Conservation (phyloP, 2,113 vertebrate genomes). For the Corythornis vintsioides region DNA sequence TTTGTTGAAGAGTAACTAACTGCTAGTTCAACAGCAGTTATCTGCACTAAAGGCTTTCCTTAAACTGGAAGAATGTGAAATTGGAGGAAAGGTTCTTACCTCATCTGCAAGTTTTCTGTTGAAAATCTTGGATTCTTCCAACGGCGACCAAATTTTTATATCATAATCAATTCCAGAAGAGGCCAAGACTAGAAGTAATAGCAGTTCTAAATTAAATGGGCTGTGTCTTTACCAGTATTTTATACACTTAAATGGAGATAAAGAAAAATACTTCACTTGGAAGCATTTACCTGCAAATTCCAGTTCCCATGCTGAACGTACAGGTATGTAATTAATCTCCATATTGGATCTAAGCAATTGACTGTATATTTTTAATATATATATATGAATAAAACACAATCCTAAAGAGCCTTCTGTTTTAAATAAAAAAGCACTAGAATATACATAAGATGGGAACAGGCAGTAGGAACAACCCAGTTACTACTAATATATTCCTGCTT, state of each 20-base stretch:
- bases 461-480: not conserved
- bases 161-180: slow-evolving; percentile 99
- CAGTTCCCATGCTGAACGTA: not conserved
- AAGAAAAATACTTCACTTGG: not conserved
- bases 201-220: not conserved
- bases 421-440: not conserved
- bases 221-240: not conserved
- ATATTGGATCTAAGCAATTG: not conserved
- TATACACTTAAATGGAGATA: not conserved
- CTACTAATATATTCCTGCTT: not conserved
- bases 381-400: not conserved
- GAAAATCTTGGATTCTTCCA: slow-evolving; percentile 91
- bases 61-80: not conserved
- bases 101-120: slow-evolving; percentile 95
- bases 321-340: not conserved
- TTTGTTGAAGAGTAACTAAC: not conserved
- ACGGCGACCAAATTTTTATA: slow-evolving; percentile 97
- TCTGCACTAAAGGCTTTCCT: not conserved
- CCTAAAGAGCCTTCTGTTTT: not conserved
- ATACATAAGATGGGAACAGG: not conserved
- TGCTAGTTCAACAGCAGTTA: not conserved
- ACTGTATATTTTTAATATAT: not conserved
- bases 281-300: not conserved
- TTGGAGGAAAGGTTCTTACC: slow-evolving; percentile 75
- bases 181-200: slow-evolving; percentile 87